These are phyloP conservation scores for Brachionus paranguensis DNA, from an alignment of 1,140 invertebrate species.

Conservation along the genomic window DNA sequence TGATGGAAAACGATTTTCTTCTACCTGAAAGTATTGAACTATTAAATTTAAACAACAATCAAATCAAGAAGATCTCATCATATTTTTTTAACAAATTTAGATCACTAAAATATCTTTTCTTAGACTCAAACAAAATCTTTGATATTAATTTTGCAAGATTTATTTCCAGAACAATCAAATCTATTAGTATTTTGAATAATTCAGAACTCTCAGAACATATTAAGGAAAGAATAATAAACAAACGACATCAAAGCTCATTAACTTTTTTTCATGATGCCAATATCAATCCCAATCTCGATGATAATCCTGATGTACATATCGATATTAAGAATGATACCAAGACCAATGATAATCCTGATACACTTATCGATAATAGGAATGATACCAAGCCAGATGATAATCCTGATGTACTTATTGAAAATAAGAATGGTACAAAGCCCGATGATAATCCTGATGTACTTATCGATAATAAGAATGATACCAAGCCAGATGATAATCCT, in stretches of 20 bases:
- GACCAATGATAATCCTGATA: too few relatives aligned
- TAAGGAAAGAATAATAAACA: neutral
- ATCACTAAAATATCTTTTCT: neutral
- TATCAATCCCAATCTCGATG: too few relatives aligned
- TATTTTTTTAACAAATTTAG: neutral
- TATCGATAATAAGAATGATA: too few relatives aligned
- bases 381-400: too few relatives aligned
- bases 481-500: too few relatives aligned
- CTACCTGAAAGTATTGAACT: neutral
- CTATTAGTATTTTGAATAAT: neutral
- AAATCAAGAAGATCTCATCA: neutral
- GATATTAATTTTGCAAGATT: neutral
- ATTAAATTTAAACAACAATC: neutral
- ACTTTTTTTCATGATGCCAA: too few relatives aligned
- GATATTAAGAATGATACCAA: too few relatives aligned
- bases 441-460: too few relatives aligned
- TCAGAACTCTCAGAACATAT: neutral
- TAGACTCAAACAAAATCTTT: neutral
- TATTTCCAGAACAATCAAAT: neutral
- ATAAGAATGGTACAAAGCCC: too few relatives aligned
- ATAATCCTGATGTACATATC: too few relatives aligned
- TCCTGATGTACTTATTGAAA: too few relatives aligned
- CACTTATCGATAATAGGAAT: too few relatives aligned
- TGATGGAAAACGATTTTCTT: neutral
- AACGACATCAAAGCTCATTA: neutral